phyloP scores from a whole-genome alignment of 2,797 vertebrate species.

The Pelochelys cantorii region DNA sequence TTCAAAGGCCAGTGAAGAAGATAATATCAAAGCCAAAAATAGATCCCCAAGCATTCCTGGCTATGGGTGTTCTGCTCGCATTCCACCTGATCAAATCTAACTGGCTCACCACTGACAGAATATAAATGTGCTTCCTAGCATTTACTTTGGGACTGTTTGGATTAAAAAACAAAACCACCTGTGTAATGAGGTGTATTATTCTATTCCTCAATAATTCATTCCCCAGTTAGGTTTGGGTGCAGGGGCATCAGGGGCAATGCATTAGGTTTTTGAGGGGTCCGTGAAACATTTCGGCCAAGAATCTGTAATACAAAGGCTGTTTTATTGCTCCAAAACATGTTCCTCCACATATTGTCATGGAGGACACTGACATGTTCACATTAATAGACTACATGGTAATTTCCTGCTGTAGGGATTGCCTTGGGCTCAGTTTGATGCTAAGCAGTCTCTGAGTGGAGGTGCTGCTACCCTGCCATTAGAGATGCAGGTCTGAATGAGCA shows the following conservation, averaged over 20 bases:
- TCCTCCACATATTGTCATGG: background rate
- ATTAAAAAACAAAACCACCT: background rate
- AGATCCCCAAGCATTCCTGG: background rate
- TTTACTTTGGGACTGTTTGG: background rate
- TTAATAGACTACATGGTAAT: accelerated
- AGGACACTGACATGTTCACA: background rate
- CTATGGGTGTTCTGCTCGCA: accelerated
- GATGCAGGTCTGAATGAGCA: accelerated
- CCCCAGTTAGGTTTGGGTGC: accelerated
- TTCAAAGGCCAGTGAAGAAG: background rate
- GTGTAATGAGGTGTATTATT: background rate
- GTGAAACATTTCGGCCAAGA: no score
- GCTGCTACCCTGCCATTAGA: background rate
- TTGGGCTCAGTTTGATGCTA: background rate
- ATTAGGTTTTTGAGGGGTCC: accelerated
- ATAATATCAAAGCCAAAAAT: accelerated
- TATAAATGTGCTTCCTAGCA: accelerated
- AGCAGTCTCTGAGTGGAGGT: background rate
- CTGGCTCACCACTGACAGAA: background rate
- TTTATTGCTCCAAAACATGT: background rate
- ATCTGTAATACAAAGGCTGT: background rate
- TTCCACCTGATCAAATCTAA: background rate
- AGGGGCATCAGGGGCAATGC: background rate
- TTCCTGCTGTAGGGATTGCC: slow-evolving; percentile 6
- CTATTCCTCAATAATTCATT: accelerated